Evolutionary conservation across 1,140 invertebrate genomes (phyloP), one percentile per base, ranked within the genome.

Genomic region (Magallana gigas): DNA sequence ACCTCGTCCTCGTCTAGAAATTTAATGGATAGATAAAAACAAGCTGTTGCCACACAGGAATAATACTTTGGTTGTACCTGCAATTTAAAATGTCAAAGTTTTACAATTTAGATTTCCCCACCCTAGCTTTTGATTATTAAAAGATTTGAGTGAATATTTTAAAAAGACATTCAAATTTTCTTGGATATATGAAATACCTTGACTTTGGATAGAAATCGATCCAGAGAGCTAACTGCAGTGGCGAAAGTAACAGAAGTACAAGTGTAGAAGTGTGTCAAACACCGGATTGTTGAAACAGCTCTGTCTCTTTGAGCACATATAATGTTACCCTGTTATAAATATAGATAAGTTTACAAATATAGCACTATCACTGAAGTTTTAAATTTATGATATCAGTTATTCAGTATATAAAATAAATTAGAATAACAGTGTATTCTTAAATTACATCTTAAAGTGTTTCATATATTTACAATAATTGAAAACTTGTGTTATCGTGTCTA

Each of bases 1-100:
- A 92, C 92, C 88, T 92, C 91, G 64, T 90, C 84, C 88, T 91
- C 91, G 84, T 91, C 84, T 87, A 90, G 85, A 62, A 91, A 87
- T 88, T 92, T 92, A 56, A 86, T 88, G 29, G 89, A 80, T 58
- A 92, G 86, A 71, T 89, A 90, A 84, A 90, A 91, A 81, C 91
- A 91, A 64, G 91, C 90, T 59, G 92, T 81, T 58, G 90, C 90
- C 83, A 91, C 84, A 85, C 91, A 91, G 12, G 90, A 88, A n/a
- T 91, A 76, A 18, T 91, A 91, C 23, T 90, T 90, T 80, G 86
- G 36, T 57, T 91, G 90, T 36, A 92, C 88, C 91, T 92, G 85
- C 29, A 90, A 84, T 4, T 56, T 16, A 81, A 14, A 14, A 56
- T 81, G 14, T 81, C 6, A 81, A 48, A 48, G 36, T 48, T 48